Percentiles rank a stretch among this genome's conserved stretches.
These are phyloP conservation scores for Oxyruncus cristatus DNA, from an alignment of 2,113 vertebrate species.

Conservation along the genomic window DNA sequence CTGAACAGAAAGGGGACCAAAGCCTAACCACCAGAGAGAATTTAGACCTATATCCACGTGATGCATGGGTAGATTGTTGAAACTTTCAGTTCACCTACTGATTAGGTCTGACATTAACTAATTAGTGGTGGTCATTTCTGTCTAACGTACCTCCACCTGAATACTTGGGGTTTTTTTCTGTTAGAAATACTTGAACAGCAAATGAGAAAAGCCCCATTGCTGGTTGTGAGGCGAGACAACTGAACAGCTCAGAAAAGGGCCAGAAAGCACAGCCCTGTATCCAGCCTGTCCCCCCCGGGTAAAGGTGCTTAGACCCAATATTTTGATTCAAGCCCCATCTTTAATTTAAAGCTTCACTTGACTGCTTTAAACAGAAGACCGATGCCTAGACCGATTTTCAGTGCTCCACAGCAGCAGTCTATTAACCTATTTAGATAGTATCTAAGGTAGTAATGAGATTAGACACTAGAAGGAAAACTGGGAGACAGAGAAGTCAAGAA, in stretches of 20 bases:
- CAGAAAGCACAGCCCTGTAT: neutral
- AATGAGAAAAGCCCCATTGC: neutral
- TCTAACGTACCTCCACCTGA: neutral
- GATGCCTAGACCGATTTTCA: neutral
- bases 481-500: neutral
- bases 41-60: neutral
- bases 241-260: neutral
- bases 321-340: slow-evolving; percentile 4
- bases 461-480: neutral
- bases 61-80: neutral
- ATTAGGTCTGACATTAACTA: neutral
- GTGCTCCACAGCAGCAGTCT: slow-evolving; percentile 14
- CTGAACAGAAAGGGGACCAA: neutral
- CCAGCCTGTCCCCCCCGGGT: neutral
- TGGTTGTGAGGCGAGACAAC: neutral
- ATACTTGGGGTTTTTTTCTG: neutral
- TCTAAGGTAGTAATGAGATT: slow-evolving; percentile 19
- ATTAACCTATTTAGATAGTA: slow-evolving; percentile 42
- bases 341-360: slow-evolving; percentile 18
- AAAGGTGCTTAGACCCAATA: neutral
- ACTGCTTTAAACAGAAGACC: slow-evolving; percentile 13
- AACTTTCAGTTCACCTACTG: neutral
- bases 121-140: neutral
- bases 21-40: neutral
- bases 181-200: neutral